Percentiles rank a stretch among this genome's conserved stretches.
Evolutionary conservation across 1,140 invertebrate genomes (phyloP).

Genomic region (Scaptomyza pallida): DNA sequence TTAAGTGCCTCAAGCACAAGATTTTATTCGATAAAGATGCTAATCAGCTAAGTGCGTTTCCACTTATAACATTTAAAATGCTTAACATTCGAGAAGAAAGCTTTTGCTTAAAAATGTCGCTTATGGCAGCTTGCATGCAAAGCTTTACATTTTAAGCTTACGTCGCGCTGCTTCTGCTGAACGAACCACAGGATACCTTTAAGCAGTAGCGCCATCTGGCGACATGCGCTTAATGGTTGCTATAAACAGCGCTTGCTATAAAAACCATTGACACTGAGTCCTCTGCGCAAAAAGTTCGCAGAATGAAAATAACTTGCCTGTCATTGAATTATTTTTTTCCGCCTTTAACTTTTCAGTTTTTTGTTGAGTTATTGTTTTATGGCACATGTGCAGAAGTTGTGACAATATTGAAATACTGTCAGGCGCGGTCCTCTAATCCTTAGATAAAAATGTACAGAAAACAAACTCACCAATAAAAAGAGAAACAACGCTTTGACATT

Average conservation of each 20-base stretch:
- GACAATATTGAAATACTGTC: slow-evolving; percentile 10
- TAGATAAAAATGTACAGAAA: slow-evolving; percentile 3
- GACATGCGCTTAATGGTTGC: neutral
- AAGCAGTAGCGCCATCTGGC: slow-evolving; percentile 45
- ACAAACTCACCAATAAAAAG: slow-evolving; percentile 5
- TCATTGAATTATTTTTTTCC: neutral
- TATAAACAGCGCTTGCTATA: slow-evolving; percentile 57
- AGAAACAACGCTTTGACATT: neutral
- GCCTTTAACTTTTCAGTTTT: no score
- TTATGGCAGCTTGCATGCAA: neutral
- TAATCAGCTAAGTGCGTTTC: no score
- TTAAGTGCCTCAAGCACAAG: no score
- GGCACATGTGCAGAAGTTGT: slow-evolving; percentile 15
- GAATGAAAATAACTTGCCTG: slow-evolving; percentile 1
- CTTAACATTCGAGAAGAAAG: neutral
- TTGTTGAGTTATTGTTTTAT: slow-evolving; percentile 5
- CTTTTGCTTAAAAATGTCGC: neutral
- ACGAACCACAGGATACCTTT: neutral
- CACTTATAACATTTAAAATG: no score
- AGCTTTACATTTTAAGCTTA: slow-evolving; percentile 10
- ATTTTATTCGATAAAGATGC: no score
- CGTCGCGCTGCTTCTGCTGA: neutral
- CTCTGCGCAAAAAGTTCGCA: slow-evolving; percentile 1
- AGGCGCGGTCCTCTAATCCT: slow-evolving; percentile 33
- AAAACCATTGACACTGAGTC: slow-evolving; percentile 3